Conservation (phyloP, 2,888 invertebrate species). For the Andrena trimmerana region DNA sequence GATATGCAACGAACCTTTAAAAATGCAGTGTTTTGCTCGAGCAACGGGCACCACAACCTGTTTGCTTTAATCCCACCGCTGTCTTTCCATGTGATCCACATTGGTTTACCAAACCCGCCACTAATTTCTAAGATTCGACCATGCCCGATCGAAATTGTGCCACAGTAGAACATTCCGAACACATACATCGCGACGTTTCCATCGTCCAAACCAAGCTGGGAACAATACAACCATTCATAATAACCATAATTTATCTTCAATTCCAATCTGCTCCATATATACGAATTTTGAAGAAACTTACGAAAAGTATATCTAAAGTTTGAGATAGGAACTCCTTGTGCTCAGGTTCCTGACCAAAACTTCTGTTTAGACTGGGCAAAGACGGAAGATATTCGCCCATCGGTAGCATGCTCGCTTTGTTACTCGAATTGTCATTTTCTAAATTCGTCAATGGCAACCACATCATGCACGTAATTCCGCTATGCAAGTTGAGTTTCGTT, state of each 20-base stretch:
- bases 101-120: conserved; percentile 79
- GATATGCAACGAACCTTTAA: conserved; percentile 74
- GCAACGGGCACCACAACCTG: conserved; percentile 78
- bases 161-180: conserved; percentile 94
- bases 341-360: conserved; percentile 83
- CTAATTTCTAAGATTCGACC: conserved; percentile 80
- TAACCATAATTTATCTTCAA: neutral
- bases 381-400: conserved; percentile 85
- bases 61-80: conserved; percentile 74
- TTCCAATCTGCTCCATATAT: neutral
- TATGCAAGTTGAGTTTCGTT: conserved; percentile 84
- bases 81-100: conserved; percentile 80
- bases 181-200: conserved; percentile 90
- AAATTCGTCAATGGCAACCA: conserved; percentile 87
- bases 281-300: conserved; percentile 62
- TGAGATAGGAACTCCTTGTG: conserved; percentile 85
- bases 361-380: conserved; percentile 85
- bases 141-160: conserved; percentile 86
- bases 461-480: conserved; percentile 89
- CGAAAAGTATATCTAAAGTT: conserved; percentile 85
- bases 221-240: conserved; percentile 18
- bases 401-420: conserved; percentile 72
- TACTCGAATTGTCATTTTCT: conserved; percentile 50
- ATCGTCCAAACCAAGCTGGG: conserved; percentile 90
- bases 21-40: conserved; percentile 81